Evolutionary conservation across 2,113 vertebrate species (phyloP).

Genomic region (Pao palembangensis): DNA sequence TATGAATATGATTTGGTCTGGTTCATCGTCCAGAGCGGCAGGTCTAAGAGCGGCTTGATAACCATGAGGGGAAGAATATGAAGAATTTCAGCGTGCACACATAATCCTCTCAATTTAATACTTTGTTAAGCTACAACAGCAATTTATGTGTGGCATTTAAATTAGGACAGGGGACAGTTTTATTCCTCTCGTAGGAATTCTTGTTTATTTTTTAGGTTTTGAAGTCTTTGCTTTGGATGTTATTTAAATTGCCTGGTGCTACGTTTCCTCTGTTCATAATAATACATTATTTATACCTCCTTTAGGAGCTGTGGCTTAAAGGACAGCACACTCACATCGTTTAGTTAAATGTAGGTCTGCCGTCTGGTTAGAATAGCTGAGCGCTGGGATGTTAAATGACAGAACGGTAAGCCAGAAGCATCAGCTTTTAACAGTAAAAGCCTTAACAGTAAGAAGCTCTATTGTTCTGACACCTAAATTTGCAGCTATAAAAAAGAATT

Average conservation of each 20-base stretch:
- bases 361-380: neutral
- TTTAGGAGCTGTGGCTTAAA: neutral
- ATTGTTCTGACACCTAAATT: too few relatives aligned
- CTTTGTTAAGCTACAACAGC: conserved; percentile 46
- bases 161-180: conserved; percentile 22
- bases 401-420: too few relatives aligned
- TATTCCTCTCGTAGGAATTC: conserved; percentile 21
- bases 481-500: conserved; percentile 4
- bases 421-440: too few relatives aligned
- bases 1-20: conserved; percentile 67
- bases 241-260: neutral
- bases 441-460: too few relatives aligned
- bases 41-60: conserved; percentile 57
- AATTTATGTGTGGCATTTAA: conserved; percentile 45
- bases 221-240: neutral
- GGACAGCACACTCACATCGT: neutral
- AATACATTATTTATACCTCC: neutral
- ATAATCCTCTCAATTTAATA: conserved; percentile 60
- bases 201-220: conserved; percentile 1
- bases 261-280: neutral
- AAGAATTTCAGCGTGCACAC: conserved; percentile 51
- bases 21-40: conserved; percentile 54
- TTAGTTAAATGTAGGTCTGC: neutral
- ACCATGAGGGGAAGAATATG: conserved; percentile 38
- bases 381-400: too few relatives aligned